Percentiles rank a stretch among this genome's conserved stretches.
Conservation (phyloP, 2,113 vertebrate species). For the Pavo muticus region DNA sequence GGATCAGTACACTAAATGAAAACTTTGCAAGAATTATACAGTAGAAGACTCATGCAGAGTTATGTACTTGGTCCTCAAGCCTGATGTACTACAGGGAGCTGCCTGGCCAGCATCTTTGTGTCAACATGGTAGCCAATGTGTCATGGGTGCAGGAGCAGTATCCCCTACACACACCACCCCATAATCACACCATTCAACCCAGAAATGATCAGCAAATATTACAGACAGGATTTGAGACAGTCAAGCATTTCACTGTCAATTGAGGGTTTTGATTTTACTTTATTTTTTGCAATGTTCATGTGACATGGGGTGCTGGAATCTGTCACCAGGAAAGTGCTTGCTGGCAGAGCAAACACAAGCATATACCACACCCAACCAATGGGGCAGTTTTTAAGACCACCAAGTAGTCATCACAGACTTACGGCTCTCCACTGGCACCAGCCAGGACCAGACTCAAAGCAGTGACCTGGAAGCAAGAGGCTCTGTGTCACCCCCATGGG, state of each 20-base stretch:
- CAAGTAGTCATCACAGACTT: slow-evolving; percentile 32
- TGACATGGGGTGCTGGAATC: neutral
- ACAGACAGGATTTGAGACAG: neutral
- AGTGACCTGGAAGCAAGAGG: slow-evolving; percentile 69
- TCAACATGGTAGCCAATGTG: rapidly evolving
- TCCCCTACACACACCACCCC: too few species aligned
- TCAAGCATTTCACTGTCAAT: neutral
- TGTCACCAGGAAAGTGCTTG: rapidly evolving
- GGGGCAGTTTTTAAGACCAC: neutral
- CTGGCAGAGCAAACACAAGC: neutral
- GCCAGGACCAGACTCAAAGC: slow-evolving; percentile 4
- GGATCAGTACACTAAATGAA: neutral
- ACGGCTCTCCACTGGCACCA: neutral
- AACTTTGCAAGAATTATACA: neutral
- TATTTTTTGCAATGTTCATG: neutral
- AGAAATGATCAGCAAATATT: slow-evolving; percentile 41
- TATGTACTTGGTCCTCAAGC: neutral
- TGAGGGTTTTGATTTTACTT: neutral
- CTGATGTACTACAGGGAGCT: neutral
- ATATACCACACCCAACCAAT: neutral
- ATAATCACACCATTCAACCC: slow-evolving; percentile 42
- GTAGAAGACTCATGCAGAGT: neutral
- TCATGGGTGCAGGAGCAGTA: rapidly evolving
- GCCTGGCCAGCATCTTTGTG: rapidly evolving
- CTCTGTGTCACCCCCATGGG: slow-evolving; percentile 27